Conservation (phyloP, 2,113 vertebrate genomes). For the Eublepharis macularius region DNA sequence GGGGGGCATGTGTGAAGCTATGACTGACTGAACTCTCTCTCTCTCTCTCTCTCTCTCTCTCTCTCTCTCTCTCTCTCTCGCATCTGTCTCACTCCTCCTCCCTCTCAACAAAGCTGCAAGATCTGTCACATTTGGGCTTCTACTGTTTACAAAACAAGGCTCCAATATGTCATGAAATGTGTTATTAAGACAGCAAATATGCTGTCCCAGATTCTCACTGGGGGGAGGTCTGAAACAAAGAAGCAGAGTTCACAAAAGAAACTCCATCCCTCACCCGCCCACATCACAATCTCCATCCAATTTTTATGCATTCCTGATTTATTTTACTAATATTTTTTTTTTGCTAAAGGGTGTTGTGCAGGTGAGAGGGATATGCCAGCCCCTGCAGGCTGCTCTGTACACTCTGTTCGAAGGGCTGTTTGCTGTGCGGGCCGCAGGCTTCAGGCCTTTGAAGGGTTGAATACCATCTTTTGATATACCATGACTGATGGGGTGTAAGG, state of each 20-base stretch:
- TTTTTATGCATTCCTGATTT: not conserved
- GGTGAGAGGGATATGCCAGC: slow-evolving; percentile 72
- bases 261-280: not conserved
- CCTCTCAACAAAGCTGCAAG: slow-evolving; percentile 34
- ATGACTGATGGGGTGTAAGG: slow-evolving; percentile 79
- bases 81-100: no score
- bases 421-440: slow-evolving; percentile 97
- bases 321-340: not conserved
- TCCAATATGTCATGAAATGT: slow-evolving; percentile 11
- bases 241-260: not conserved
- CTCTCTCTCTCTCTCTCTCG: slow-evolving; percentile 3
- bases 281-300: rapidly evolving
- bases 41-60: not conserved
- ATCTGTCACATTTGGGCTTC: slow-evolving; percentile 28
- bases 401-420: slow-evolving; percentile 95
- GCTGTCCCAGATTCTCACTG: not conserved
- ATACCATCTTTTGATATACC: slow-evolving; percentile 97
- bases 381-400: slow-evolving; percentile 86
- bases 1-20: slow-evolving; percentile 29
- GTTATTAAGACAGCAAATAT: slow-evolving; percentile 6
- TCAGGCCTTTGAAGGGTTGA: slow-evolving; percentile 99
- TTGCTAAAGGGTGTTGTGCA: slow-evolving; percentile 9
- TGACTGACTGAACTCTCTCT: slow-evolving; percentile 29
- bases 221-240: slow-evolving; percentile 8
- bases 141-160: slow-evolving; percentile 46